Evolutionary conservation across 2,888 invertebrate species (phyloP).

Genomic region (Imbricaverruca yamaguchii): DNA sequence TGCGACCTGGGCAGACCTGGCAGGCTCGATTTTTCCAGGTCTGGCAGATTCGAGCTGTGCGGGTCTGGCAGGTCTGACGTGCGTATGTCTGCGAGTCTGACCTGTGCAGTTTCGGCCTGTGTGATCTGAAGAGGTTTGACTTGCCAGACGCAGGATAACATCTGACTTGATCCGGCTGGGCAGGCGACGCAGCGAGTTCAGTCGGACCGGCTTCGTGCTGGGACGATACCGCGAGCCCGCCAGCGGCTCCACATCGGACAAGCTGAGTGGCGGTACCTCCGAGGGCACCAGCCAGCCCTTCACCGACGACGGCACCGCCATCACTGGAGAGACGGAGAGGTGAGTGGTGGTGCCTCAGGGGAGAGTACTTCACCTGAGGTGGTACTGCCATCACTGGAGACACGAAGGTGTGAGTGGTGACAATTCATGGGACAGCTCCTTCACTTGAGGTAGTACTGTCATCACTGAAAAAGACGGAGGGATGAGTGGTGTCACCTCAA

Average conservation of each 20-base stretch:
- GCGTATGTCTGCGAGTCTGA: no score
- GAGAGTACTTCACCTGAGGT: no score
- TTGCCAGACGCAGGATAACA: no score
- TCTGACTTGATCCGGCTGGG: background rate
- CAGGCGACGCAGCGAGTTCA: constrained; percentile 8
- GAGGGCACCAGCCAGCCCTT: constrained; percentile 14
- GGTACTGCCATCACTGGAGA: background rate
- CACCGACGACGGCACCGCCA: constrained; percentile 21
- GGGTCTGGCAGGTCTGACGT: no score
- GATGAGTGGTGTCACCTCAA: constrained; percentile 9
- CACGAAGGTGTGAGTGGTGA: background rate
- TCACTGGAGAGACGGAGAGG: constrained; percentile 19
- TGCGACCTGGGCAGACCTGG: no score
- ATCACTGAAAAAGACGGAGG: no score
- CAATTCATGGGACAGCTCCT: no score
- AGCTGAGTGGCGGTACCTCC: constrained; percentile 19
- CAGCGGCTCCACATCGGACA: constrained; percentile 19
- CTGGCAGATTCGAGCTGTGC: no score
- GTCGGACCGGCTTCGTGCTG: constrained; percentile 1
- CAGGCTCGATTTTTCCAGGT: no score
- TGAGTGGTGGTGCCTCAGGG: background rate
- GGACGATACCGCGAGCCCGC: constrained; percentile 11
- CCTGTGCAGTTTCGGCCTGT: no score
- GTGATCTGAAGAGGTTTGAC: no score
- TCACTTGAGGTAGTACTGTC: no score